A percentile compares a stretch with the other conserved stretches of the same genome.
Conservation (phyloP, 2,797 vertebrate genomes). For the Apodemus agrarius region DNA sequence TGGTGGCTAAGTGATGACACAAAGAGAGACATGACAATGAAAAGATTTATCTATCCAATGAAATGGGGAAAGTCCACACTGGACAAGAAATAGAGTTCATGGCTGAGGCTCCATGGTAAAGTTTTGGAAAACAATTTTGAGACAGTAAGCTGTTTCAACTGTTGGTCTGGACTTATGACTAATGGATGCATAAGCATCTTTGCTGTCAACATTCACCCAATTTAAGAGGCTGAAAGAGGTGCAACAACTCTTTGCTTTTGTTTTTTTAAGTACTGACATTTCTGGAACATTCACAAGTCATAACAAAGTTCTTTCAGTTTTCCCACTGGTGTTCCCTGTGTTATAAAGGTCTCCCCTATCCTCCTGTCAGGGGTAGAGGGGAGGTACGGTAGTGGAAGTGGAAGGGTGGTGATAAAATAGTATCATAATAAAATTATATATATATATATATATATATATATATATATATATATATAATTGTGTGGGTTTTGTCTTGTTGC, state of each 20-base stretch:
- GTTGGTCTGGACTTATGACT: background rate
- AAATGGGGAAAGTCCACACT: background rate
- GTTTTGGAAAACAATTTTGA: background rate
- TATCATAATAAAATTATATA: fast-evolving
- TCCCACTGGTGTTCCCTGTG: background rate
- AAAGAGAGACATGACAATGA: background rate
- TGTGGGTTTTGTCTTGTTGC: too few relatives aligned
- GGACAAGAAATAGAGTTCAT: background rate
- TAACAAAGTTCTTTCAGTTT: fast-evolving
- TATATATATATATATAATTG: too few relatives aligned
- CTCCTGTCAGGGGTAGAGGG: too few relatives aligned
- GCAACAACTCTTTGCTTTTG: background rate
- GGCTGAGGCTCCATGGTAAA: background rate
- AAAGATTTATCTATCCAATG: background rate
- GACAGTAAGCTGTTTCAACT: background rate
- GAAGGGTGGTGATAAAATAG: background rate
- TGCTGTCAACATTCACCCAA: too few relatives aligned
- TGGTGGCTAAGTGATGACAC: background rate
- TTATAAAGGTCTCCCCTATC: background rate
- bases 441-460: too few relatives aligned
- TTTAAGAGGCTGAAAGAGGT: background rate
- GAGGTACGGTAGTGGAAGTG: background rate
- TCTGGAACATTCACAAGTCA: too few relatives aligned
- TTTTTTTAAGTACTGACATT: background rate
- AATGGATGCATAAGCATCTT: background rate